These are phyloP conservation scores for Chymomyza fuscimana DNA, from an alignment of 2,888 invertebrate species.

Conservation along the genomic window DNA sequence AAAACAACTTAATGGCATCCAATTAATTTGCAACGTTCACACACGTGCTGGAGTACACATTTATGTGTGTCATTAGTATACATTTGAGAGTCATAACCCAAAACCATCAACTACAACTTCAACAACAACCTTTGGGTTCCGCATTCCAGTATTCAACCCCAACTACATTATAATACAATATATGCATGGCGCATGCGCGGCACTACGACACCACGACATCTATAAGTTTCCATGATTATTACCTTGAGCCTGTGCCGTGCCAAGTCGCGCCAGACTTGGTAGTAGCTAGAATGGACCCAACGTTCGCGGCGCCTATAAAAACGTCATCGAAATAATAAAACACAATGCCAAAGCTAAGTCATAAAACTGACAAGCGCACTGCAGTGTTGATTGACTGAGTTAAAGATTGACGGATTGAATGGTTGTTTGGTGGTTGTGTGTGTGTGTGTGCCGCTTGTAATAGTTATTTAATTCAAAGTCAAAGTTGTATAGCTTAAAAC, in stretches of 20 bases:
- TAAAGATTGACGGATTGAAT: not conserved
- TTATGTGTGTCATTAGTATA: conserved; percentile 40
- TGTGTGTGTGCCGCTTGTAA: conserved; percentile 32
- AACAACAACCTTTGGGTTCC: not conserved
- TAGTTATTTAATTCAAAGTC: conserved; percentile 65
- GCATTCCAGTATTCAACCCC: not conserved
- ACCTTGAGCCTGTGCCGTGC: not conserved
- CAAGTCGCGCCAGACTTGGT: no score
- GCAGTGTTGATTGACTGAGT: not conserved
- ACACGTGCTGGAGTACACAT: conserved; percentile 15
- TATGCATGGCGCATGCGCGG: not conserved
- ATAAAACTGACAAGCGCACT: not conserved
- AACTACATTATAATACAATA: no score
- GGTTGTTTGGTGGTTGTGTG: not conserved
- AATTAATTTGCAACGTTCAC: conserved; percentile 31
- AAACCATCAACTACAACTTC: not conserved
- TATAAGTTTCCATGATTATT: not conserved
- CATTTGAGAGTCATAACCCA: conserved; percentile 32
- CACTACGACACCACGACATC: no score
- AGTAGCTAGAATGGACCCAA: conserved; percentile 17
- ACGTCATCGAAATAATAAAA: conserved; percentile 38
- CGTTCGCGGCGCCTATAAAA: conserved; percentile 57
- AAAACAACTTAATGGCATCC: conserved; percentile 29
- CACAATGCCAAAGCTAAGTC: not conserved
- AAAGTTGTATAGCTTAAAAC: conserved; percentile 23